Base-by-base conservation (phyloP, 2,888 invertebrate genomes). In the Ceratothoa steindachneri region DNA sequence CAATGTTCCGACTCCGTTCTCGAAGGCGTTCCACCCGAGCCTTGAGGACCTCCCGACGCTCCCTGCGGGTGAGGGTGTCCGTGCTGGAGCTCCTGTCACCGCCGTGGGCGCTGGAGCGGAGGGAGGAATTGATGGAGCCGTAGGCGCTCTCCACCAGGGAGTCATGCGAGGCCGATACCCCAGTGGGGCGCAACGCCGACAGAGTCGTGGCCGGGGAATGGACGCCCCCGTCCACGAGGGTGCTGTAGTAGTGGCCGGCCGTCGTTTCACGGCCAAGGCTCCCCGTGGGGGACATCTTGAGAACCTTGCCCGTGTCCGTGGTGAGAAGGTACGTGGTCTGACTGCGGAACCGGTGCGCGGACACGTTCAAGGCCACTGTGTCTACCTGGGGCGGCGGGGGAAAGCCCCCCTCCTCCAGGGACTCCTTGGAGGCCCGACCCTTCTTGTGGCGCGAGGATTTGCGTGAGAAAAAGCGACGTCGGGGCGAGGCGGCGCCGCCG, bases 151-250 rank as follows among this genome's bases (percentile, higher is more conserved):
- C 67, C 12, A 76, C 70, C 30, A 79, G 28, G 7, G 79, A 79
- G 65, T 76, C 79, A 30, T 79, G 79, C 1, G 79, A 79, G 0
- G 79, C 74, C n/a, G 75, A 76, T n/a, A 79, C 79, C 7, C 73
- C 76, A 4, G 67, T 55, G 30, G 60, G 69, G 5, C 22, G 29
- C 24, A 72, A 67, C 31, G 64, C 52, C n/a, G 73, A 73, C 19
- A 71, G 72, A 24, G 66, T 67, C n/a, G 74, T 65, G 22, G 60
- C 30, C 12, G 71, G n/a, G 1, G 67, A 15, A 24, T 75, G 78
- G 19, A 79, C 74, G 4, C 79, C 79, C 1, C 53, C 68, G n/a
- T 15, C 24, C n/a, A 51, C 60, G 2, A n/a, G 15, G 5, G 9
- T 12, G n/a, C n/a, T n/a, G 22, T 41, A 31, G 66, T 66, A 31